A percentile compares a stretch with the other conserved stretches of the same genome.
phyloP scores from a whole-genome alignment of 2,888 invertebrate species.

The Dorcus hopei region DNA sequence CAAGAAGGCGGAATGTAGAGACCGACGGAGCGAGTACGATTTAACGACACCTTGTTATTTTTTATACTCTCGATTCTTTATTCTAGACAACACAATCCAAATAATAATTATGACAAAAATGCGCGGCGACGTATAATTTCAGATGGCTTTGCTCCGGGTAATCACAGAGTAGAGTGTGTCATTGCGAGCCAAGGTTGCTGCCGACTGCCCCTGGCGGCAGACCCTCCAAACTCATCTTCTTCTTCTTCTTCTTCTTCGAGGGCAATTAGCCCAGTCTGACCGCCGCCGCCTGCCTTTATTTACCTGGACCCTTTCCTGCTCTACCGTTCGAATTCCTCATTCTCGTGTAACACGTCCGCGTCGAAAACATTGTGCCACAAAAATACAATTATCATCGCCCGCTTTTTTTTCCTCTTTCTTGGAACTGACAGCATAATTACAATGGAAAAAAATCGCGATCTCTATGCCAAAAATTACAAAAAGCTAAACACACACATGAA shows the following conservation, averaged over 20 bases:
- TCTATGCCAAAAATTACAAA: no score
- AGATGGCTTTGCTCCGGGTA: conserved; percentile 38
- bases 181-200: conserved; percentile 41
- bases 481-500: no score
- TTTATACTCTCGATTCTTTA: conserved; percentile 35
- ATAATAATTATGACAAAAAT: conserved; percentile 47
- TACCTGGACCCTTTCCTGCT: conserved; percentile 5
- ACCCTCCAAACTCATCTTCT: conserved; percentile 19
- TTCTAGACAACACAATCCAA: conserved; percentile 41
- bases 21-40: conserved; percentile 25
- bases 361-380: no score
- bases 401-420: no score
- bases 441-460: no score
- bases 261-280: conserved; percentile 25
- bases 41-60: conserved; percentile 41
- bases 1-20: conserved; percentile 26
- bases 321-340: no score
- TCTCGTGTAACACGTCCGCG: no score
- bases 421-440: no score
- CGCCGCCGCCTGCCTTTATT: conserved; percentile 2
- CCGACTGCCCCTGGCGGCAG: conserved; percentile 38
- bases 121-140: conserved; percentile 43
- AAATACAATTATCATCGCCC: no score
- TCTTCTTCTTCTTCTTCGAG: conserved; percentile 6
- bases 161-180: conserved; percentile 45